Evolutionary conservation across 2,113 vertebrate species (phyloP), one percentile per base, ranked within the genome.

Genomic region (Odocoileus hemionus): DNA sequence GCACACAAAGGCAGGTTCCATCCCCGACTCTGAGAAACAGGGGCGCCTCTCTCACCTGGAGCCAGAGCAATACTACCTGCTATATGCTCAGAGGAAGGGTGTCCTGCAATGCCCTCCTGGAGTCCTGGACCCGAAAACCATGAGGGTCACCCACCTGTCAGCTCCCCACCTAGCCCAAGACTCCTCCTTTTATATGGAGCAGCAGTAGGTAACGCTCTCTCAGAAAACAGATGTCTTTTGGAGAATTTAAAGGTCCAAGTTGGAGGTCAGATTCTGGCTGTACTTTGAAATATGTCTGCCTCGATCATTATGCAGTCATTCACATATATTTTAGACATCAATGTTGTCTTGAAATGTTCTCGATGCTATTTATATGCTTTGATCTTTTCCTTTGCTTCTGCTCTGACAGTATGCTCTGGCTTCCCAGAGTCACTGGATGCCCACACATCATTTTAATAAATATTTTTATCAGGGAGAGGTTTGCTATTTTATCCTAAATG

Each of bases 261-360:
- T 86, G 80, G 94, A 95, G 87, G 92, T 93, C 83, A 86, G 97
- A 23, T 57, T 96, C 54, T 61, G 80, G n/a, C 90, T 2, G 14
- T 76, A 79, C 93, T 97, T 94, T 93, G 52, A 95, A 33, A 82
- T 96, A 93, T 94, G 94, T n/a, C 94, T 91, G 89, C 91, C 84
- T n/a, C 21, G 19, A 36, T 92, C 94, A n/a, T 93, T 52, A 55
- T 19, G 10, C 96, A 52, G 23, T 89, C 97, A 80, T 93, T 96
- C 96, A 57, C 96, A 78, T 93, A 85, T 87, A n/a, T 94, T 80
- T 95, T 92, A 96, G 93, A 84, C 79, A 54, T 58, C 47, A 64
- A 12, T 86, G 45, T 61, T 87, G 86, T 87, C 80, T 95, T 89
- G 5, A 61, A 95, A 91, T 70, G 82, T 61, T 95, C 94, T 97